Evolutionary conservation across 2,113 vertebrate species (phyloP), one percentile per base, ranked within the genome.

Genomic region (Seriola rivoliana): DNA sequence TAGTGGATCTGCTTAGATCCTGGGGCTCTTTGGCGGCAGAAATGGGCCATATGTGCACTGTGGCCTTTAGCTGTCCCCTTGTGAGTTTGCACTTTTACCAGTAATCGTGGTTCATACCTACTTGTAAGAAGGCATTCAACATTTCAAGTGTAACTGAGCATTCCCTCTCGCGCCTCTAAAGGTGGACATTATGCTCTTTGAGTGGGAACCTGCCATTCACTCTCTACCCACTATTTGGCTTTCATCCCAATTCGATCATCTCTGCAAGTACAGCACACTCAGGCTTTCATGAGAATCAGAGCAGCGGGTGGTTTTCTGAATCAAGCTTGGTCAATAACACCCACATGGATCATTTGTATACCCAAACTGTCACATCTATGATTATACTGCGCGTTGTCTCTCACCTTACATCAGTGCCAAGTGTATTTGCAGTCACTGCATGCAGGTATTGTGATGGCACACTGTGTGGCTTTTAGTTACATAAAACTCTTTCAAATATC

Each of bases 401-500:
- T 79, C 23, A n/a, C 44, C 32, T 29, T 59, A 8, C 68, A 78
- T 46, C 81, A n/a, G 8, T 54, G 73, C 46, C 48, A 32, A 42
- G 77, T 69, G 69, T 68, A 32, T 91, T 81, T 82, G 55, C 71
- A 60, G 76, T 60, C 40, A n/a, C 23, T 1, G 25, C 36, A 72
- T 62, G 75, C 64, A 71, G 88, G 74, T 88, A 73, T 66, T 75
- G 76, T 58, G 48, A 67, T 64, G 69, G 55, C 75, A 79, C 75
- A 77, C 57, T 9, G 85, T 69, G 79, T 69, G 55, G 84, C 78
- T 71, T 78, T 84, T 78, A 65, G 87, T 93, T 93, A 92, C 77
- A 85, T 93, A 93, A 93, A 90, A 69, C 81, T 81, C 73, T 87
- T 87, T 91, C 54, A 78, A 87, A 91, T 68, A 82, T 66, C 79